A percentile compares a stretch with the other conserved stretches of the same genome.
phyloP scores from a whole-genome alignment of 2,888 invertebrate species.

The Zhuqinia jingwanae region DNA sequence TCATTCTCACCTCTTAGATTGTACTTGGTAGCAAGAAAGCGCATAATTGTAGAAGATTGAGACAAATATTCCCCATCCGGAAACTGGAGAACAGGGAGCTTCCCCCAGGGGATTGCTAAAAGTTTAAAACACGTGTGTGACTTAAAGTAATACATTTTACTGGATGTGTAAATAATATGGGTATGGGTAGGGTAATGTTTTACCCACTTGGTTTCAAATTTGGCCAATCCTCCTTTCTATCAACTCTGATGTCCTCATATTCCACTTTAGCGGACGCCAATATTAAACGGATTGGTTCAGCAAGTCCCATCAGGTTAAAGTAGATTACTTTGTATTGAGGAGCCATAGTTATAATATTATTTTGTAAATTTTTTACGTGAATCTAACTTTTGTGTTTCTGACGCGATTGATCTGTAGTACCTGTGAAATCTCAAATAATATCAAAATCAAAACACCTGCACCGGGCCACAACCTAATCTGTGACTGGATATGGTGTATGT shows the following conservation, averaged over 20 bases:
- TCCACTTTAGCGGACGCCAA: slow-evolving; percentile 55
- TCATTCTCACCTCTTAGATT: slow-evolving; percentile 37
- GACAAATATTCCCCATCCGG: slow-evolving; percentile 6
- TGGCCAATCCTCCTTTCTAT: slow-evolving; percentile 52
- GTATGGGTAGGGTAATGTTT: too few species aligned
- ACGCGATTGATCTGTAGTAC: too few species aligned
- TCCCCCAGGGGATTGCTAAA: slow-evolving; percentile 31
- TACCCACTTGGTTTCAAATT: slow-evolving; percentile 47
- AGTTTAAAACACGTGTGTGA: neutral
- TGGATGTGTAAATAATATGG: neutral
- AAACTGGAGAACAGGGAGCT: slow-evolving; percentile 29
- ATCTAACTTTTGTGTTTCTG: too few species aligned
- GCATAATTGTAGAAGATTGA: slow-evolving; percentile 30
- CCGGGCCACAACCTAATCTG: too few species aligned
- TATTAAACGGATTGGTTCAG: slow-evolving; percentile 58
- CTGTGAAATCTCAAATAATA: too few species aligned
- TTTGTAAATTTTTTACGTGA: too few species aligned
- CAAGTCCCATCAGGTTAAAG: slow-evolving; percentile 38
- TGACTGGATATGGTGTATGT: too few species aligned
- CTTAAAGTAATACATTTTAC: neutral
- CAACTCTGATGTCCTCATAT: slow-evolving; percentile 60
- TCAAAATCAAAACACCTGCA: too few species aligned
- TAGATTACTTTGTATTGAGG: slow-evolving; percentile 43
- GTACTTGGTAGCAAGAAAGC: slow-evolving; percentile 22
- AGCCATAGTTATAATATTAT: slow-evolving; percentile 24